Evolutionary conservation across 2,113 vertebrate species (phyloP), one percentile per base, ranked within the genome.

Genomic region (Oncorhynchus clarkii): DNA sequence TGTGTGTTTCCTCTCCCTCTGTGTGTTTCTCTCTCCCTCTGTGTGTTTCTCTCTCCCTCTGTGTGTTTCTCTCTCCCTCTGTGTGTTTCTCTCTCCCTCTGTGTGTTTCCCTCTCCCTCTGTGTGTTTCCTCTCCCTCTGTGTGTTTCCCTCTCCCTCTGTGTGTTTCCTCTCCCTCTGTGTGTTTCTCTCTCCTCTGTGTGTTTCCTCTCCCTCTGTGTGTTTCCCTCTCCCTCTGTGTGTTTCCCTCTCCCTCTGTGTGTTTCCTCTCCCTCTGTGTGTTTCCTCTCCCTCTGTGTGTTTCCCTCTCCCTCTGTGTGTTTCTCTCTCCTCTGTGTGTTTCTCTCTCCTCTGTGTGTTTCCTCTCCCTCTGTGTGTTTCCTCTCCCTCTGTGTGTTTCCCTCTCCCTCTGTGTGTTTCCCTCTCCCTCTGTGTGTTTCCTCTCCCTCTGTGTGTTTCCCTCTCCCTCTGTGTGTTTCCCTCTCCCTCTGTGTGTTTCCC

Each of bases 211-310:
- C 31, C 5, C 5, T 31, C 5, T 34, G 5, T 34, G 5, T 34
- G 5, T 34, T 6, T 34, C 31, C 5, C 31, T 31, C 31, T 31
- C 31, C 1, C 31, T 31, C 5, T 34, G 5, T 34, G 5, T 68
- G 67, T 78, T 82, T 74, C 73, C 27, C 77, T 64, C 34, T 8
- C 34, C 6, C 34, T 39, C 34, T 39, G 5, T 39, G 5, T 39
- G 5, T 39, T 6, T 39, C 34, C 34, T 39, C 34, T 6, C 51
- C 16, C 31, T 34, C 34, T 39, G 4, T 29, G 29, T 29, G 29
- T 29, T 29, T 29, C 29, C 29, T 29, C 29, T 29, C 29, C 29
- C 29, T 29, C 29, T 29, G 29, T 29, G 18, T 76, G 76, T 72
- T 51, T 71, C 48, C 57, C n/a, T 3, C 16, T 13, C 20, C n/a